phyloP scores from a whole-genome alignment of 2,113 vertebrate species.

The Phycodurus eques region DNA sequence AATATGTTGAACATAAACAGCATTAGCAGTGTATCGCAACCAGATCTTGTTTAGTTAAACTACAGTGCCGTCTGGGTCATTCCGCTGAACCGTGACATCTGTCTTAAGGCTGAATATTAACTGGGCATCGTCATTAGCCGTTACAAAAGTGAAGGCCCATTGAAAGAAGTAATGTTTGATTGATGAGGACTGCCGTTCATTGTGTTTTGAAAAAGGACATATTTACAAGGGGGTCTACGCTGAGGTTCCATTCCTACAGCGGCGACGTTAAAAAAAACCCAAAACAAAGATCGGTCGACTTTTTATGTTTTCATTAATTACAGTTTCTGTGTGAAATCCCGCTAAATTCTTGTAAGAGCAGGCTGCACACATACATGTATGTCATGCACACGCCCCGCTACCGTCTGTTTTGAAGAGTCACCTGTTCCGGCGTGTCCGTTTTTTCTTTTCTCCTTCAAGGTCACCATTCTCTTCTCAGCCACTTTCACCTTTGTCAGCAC shows the following conservation, averaged over 20 bases:
- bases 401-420: slow-evolving; percentile 38
- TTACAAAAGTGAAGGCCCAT: slow-evolving; percentile 14
- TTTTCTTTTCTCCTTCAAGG: slow-evolving; percentile 14
- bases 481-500: slow-evolving; percentile 39
- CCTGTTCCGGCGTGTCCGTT: slow-evolving; percentile 23
- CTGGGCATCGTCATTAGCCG: not conserved
- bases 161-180: not conserved
- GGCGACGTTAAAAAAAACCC: too few species aligned
- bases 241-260: too few species aligned
- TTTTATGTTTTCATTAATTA: not conserved
- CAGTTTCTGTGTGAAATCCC: not conserved
- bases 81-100: slow-evolving; percentile 32
- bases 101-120: slow-evolving; percentile 25
- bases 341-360: not conserved
- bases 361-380: not conserved
- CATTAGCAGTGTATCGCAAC: slow-evolving; percentile 52
- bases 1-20: slow-evolving; percentile 62
- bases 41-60: slow-evolving; percentile 55
- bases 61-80: slow-evolving; percentile 53
- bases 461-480: slow-evolving; percentile 20
- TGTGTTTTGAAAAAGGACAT: not conserved
- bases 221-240: not conserved
- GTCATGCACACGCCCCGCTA: too few species aligned
- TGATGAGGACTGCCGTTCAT: not conserved
- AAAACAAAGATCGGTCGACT: too few species aligned